These are phyloP conservation scores for Gonatopus flavifemur DNA, from an alignment of 1,140 invertebrate species.

Conservation along the genomic window DNA sequence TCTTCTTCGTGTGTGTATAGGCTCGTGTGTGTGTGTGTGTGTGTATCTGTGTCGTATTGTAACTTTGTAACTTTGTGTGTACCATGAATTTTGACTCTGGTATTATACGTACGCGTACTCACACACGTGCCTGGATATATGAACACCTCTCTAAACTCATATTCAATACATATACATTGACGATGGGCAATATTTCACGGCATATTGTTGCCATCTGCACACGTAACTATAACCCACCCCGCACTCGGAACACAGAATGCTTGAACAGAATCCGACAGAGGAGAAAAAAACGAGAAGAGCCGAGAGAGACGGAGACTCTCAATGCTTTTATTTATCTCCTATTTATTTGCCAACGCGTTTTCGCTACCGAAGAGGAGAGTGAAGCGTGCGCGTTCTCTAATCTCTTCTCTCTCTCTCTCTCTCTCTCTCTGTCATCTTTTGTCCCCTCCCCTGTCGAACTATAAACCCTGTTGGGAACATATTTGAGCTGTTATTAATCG, in stretches of 20 bases:
- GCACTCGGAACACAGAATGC: conserved; percentile 40
- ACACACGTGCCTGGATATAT: neutral
- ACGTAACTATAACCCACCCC: conserved; percentile 51
- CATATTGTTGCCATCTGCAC: conserved; percentile 61
- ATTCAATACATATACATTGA: conserved; percentile 8
- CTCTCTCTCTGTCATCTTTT: too few species aligned
- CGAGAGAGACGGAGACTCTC: conserved; percentile 7
- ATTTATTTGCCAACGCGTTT: conserved; percentile 55
- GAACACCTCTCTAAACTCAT: conserved; percentile 5
- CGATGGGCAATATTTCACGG: conserved; percentile 54
- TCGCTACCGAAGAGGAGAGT: conserved; percentile 45
- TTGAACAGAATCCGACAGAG: conserved; percentile 25
- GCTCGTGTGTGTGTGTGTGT: neutral
- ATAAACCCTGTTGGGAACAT: conserved; percentile 48
- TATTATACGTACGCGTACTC: conserved; percentile 10
- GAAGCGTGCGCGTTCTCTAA: too few species aligned
- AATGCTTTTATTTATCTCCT: conserved; percentile 56
- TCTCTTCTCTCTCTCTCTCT: too few species aligned
- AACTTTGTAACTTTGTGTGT: conserved; percentile 29
- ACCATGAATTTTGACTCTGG: conserved; percentile 39
- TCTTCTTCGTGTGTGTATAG: neutral
- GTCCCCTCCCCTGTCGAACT: conserved; percentile 20
- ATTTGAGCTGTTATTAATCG: conserved; percentile 59
- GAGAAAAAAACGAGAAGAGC: conserved; percentile 7
- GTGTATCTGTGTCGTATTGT: conserved; percentile 9